A percentile compares a stretch with the other conserved stretches of the same genome.
Conservation (phyloP, 2,113 vertebrate species). For the Corvus hawaiiensis region DNA sequence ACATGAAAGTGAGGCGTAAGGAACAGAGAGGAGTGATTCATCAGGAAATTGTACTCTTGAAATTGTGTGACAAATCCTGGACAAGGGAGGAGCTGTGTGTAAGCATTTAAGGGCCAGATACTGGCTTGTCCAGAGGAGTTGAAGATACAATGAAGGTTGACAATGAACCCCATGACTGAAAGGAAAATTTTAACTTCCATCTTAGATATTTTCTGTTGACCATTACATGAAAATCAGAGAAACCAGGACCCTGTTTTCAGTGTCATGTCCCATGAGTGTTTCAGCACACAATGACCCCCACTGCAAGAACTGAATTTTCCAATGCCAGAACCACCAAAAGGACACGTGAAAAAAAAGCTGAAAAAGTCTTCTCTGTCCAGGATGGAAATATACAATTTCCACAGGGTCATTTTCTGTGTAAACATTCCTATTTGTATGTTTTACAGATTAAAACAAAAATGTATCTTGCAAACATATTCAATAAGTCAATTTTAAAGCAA, state of each 20-base stretch:
- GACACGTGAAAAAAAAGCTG: neutral
- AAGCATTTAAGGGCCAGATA: neutral
- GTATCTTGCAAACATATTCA: neutral
- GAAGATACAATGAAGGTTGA: neutral
- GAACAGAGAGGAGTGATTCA: neutral
- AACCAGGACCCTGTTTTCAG: neutral
- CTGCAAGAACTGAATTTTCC: neutral
- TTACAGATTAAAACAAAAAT: neutral
- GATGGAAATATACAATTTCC: neutral
- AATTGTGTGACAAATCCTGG: neutral
- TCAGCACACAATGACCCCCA: neutral
- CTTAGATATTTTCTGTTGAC: neutral
- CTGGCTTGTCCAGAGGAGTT: neutral
- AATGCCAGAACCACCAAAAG: neutral
- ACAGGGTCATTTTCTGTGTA: neutral
- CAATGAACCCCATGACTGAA: neutral
- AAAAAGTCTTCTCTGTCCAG: neutral
- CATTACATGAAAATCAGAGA: neutral
- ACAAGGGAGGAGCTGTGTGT: neutral
- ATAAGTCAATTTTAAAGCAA: neutral
- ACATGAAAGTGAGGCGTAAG: neutral
- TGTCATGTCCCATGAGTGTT: neutral
- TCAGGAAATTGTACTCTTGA: neutral
- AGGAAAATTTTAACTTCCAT: neutral
- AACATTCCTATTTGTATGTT: neutral